Evolutionary conservation across 2,888 invertebrate species (phyloP).

Genomic region (Mesochorus sp.): DNA sequence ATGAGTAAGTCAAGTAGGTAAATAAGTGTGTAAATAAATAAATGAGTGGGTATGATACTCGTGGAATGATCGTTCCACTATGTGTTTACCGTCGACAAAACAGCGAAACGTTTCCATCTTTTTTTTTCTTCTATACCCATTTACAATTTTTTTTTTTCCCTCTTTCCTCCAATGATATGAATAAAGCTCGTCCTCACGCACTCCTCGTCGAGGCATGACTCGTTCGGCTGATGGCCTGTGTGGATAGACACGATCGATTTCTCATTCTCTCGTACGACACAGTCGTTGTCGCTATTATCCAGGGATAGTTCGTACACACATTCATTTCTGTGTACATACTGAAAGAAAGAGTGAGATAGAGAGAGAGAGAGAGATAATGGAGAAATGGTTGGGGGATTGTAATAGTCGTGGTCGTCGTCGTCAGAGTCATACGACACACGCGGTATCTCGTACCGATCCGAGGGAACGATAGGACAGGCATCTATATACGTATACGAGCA

Average conservation of each 20-base stretch:
- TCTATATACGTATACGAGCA: neutral
- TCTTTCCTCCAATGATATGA: neutral
- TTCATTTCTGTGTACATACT: neutral
- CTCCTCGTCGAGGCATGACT: conserved; percentile 17
- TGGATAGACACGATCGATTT: conserved; percentile 54
- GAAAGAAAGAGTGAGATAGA: neutral
- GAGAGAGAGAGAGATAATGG: too few relatives aligned
- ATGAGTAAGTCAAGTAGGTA: too few relatives aligned
- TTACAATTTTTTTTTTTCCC: neutral
- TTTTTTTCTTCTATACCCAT: neutral
- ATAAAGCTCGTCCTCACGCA: conserved; percentile 45
- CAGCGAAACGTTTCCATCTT: neutral
- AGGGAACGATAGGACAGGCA: conserved; percentile 7
- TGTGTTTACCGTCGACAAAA: too few relatives aligned
- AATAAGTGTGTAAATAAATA: neutral
- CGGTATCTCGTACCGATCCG: conserved; percentile 10
- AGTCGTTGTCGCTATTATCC: conserved; percentile 19
- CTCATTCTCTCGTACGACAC: conserved; percentile 38
- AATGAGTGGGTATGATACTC: neutral
- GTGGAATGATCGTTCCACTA: too few relatives aligned
- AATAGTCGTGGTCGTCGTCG: conserved; percentile 8
- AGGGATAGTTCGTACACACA: conserved; percentile 14
- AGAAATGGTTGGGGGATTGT: conserved; percentile 15
- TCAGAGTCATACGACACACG: conserved; percentile 2
- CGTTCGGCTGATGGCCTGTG: conserved; percentile 40